Evolutionary conservation across 1,140 invertebrate genomes (phyloP), one percentile per base, ranked within the genome.

Genomic region (Diabrotica virgifera): DNA sequence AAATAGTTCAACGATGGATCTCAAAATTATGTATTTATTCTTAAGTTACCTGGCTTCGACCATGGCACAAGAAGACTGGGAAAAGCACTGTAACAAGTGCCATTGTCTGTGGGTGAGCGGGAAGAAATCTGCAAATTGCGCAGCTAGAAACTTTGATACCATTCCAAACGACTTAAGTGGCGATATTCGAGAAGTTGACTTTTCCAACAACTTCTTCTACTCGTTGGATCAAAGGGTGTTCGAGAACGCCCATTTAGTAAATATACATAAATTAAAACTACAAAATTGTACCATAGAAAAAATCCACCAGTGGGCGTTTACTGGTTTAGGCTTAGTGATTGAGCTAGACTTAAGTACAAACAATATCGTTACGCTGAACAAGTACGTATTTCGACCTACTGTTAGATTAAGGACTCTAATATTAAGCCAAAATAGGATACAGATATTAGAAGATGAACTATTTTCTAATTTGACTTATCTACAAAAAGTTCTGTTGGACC

Each of bases 271-370:
- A 75, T 78, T 95, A 5, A 85, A 87, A 62, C 72, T 95, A 52
- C 83, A 81, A 65, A 86, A 90, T 69, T 93, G 91, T 75, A 85
- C 85, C 60, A 84, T 96, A 6, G 80, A 85, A 64, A 80, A 82
- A 5, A 82, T 96, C 6, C 82, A 92, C 68, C 84, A 85, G 35
- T 84, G 86, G 62, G 90, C 92, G 0, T 90, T 96, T 70, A 85
- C 83, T 61, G 87, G 87, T 1, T 82, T 96, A 12, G 83, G 84
- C 53, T 89, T 94, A 63, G 82, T 96, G 52, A 91, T 94, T 38
- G 92, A 95, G 78, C 80, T 96, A 38, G 92, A 96, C 76, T 79
- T 96, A 53, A 92, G 91, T 0, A 83, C 84, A 63, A 96, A 96
- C 74, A 81, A 82, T 2, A 86, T 96, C 5, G 81, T 80, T 37